Evolutionary conservation across 1,140 invertebrate species (phyloP), one percentile per base, ranked within the genome.

Genomic region (Leptopilina clavipes): DNA sequence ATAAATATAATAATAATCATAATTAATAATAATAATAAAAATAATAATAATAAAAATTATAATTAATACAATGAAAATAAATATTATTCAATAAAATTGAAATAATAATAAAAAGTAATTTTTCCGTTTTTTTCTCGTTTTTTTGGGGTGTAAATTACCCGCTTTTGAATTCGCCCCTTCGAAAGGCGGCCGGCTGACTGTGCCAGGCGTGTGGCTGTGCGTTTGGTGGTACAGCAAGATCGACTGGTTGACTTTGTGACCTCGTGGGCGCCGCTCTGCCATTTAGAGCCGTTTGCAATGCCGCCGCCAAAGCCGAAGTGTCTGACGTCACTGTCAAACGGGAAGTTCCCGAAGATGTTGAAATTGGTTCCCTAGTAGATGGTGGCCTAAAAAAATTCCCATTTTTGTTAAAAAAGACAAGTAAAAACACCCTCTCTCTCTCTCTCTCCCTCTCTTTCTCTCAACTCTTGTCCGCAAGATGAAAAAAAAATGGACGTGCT

Each of bases 221-320:
- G 43, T 54, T 84, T 44, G 83, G 74, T 44, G 89, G 88, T 14
- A 87, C 86, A 52, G 90, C 87, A 48, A 92, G 83, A 75, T 91
- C 90, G 31, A 91, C 89, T 2, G 91, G 91, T 54, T 91, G 91
- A 77, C 90, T 91, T 75, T 91, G 90, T 54, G 90, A 91, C 73
- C 91, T 87, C 59, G 91, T 90, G n/a, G 91, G 91, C 17, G 86
- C 85, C 22, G 83, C 78, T 74, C 86, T 83, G 74, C 84, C 84
- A 80, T 90, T 89, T 43, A 90, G 76, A 52, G 87, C 88, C 45
- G 83, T 87, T 59, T 90, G 88, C 43, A 90, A 77, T 45, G 87
- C 89, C 25, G 86, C 86, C 7, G 89, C 88, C 71, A 90, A 73
- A 19, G 88, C 86, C 76, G 88, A 89, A 45, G 86, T 85, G 75